Evolutionary conservation across 2,888 invertebrate species (phyloP), one percentile per base, ranked within the genome.

Genomic region (Synergus umbraculus): DNA sequence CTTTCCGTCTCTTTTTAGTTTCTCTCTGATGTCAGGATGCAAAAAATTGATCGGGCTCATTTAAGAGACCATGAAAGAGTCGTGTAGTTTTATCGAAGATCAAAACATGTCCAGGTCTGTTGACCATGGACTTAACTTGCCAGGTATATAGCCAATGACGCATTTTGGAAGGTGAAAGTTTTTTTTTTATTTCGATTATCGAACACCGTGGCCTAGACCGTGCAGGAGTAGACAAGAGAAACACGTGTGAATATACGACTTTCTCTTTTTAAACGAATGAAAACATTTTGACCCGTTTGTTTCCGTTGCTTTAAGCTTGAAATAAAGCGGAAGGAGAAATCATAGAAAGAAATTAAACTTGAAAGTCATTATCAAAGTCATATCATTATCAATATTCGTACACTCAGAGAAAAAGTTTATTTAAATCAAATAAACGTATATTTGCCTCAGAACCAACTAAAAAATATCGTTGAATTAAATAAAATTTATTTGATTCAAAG

Each of bases 181-280:
- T 88, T 54, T 8, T 54, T 73, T 73, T 87, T 60, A 60, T 60
- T 60, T 88, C 82, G 85, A 88, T 87, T 88, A 88, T 89, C 90
- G 87, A 88, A 86, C 87, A 85, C 85, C 87, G 86, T 87, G 89
- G 88, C 90, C 90, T 89, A 90, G 90, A 90, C 90, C 89, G 88
- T 87, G 87, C 86, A 85, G 84, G 80, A 85, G 83, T 76, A 76
- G 60, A 63, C 37, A 60, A 76, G 43, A 76, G 37, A 41, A 46
- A 76, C 76, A 64, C 22, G 63, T 64, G 65, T 65, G 76, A 81
- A 37, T 22, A 43, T 58, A 58, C 63, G 73, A 81, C 86, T 87
- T 86, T 87, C 87, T 87, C 87, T 87, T 87, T 54, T n/a, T 0
- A 54, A 73, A 29, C 54, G 49, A 49, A 9, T 73, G n/a, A 29